Conservation (phyloP, 2,797 vertebrate genomes). For the Thalassophryne amazonica region DNA sequence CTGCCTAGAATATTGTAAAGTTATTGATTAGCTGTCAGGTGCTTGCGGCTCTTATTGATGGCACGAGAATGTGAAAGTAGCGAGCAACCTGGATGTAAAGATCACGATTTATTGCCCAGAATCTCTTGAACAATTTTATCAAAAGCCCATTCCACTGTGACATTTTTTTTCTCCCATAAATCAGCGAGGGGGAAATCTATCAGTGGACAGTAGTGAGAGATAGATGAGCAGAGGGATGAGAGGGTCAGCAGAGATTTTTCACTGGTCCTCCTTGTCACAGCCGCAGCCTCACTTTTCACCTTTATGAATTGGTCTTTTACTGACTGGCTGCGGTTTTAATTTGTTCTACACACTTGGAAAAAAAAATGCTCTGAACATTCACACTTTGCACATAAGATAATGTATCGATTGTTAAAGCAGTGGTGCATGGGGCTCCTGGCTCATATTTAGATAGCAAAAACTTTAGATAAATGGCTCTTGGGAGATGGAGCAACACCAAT, state of each 20-base stretch:
- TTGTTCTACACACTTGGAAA: constrained; percentile 78
- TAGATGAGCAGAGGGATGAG: constrained; percentile 95
- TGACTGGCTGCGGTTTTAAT: constrained; percentile 86
- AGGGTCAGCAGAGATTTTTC: constrained; percentile 96
- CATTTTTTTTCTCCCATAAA: constrained; percentile 98
- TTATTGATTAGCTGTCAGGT: constrained; percentile 94
- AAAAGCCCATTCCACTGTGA: constrained; percentile 99
- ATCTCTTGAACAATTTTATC: constrained; percentile 99
- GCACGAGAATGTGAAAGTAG: constrained; percentile 95
- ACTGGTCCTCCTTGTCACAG: constrained; percentile 89
- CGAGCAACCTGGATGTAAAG: constrained; percentile 93
- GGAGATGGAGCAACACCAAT: constrained; percentile 47
- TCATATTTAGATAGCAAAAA: constrained; percentile 67
- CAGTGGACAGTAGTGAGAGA: constrained; percentile 97
- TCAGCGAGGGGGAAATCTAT: constrained; percentile 94
- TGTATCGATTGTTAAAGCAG: constrained; percentile 79
- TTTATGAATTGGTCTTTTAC: constrained; percentile 93
- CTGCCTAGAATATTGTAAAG: constrained; percentile 86
- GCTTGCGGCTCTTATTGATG: constrained; percentile 95
- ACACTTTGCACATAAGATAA: constrained; percentile 80
- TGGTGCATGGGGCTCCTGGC: constrained; percentile 52
- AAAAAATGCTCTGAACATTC: constrained; percentile 59
- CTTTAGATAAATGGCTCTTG: constrained; percentile 68
- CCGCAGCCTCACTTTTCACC: constrained; percentile 85
- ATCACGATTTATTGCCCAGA: constrained; percentile 99